Base-by-base conservation (phyloP, 2,888 invertebrate genomes). In the Entomobrya proxima region DNA sequence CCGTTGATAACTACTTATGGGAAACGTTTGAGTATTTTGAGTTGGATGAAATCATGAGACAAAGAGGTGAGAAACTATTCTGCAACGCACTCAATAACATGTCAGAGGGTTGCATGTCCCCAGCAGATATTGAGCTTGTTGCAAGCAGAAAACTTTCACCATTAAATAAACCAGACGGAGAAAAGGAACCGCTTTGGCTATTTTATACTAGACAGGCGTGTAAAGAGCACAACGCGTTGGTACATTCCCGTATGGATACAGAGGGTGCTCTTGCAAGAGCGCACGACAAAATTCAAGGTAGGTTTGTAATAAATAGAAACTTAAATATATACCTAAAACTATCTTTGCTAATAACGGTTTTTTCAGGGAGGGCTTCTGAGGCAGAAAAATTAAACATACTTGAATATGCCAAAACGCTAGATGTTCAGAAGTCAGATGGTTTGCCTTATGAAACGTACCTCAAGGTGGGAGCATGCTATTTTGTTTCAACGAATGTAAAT, bases 391-490 rank as follows among this genome's bases (percentile, higher is more conserved):
- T 58, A 35, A 27, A 3, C 9, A 5, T 81, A 15, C n/a, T 80
- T 7, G 55, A 86, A 24, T 21, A 35, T n/a, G 74, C 79, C 0
- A 72, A 58, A 21, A 75, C 37, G 2, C 21, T 77, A 7, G 61
- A 15, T 30, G 4, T 32, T 0, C 75, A 69, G 15, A 18, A 87
- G 40, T 67, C 72, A 50, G 88, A 89, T 74, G 89, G 90, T 7
- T 77, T 91, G 50, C 85, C 88, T 6, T 40, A 78, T 44, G 30
- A 78, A 72, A 76, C 89, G 9, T 64, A 74, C 24, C 83, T 91
- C 15, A 90, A 90, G 87, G 61, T 90, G 9, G 86, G 84, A 7
- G 78, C 72, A 7, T 18, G 52, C 0, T 88, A 87, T 27, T 83
- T 89, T 67, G 52, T 89, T 4, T 32, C 80, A 0, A 52, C 69